phyloP scores from a whole-genome alignment of 2,113 vertebrate species.

The Trichomycterus rosablanca region DNA sequence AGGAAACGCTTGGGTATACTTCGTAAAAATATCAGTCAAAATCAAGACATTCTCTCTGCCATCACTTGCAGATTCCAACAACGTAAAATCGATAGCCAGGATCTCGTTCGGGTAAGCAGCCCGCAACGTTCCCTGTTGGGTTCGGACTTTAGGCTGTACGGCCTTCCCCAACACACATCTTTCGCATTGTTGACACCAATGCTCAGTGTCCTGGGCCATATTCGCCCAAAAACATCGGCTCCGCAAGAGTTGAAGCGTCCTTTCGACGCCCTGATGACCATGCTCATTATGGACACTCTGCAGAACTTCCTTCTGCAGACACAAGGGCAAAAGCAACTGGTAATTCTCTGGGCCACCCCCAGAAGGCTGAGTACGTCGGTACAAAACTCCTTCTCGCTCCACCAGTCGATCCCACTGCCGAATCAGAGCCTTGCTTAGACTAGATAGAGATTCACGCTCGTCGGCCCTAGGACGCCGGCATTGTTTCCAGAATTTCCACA shows the following conservation, averaged over 20 bases:
- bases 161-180: slow-evolving; percentile 16
- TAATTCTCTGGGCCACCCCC: not conserved
- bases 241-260: not conserved
- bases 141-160: not conserved
- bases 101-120: not conserved
- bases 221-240: not conserved
- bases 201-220: not conserved
- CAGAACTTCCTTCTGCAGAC: not conserved
- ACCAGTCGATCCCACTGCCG: no score
- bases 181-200: not conserved
- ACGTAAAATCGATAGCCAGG: slow-evolving; percentile 1
- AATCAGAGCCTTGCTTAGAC: not conserved
- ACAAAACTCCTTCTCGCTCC: not conserved
- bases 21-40: no score
- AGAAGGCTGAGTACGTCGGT: not conserved
- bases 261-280: not conserved
- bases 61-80: no score
- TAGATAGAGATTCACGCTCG: not conserved
- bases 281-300: not conserved
- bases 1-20: no score
- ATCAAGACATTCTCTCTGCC: no score
- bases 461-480: not conserved
- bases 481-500: not conserved
- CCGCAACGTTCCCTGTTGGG: no score
- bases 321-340: not conserved